Percentiles rank a stretch among this genome's conserved stretches.
Evolutionary conservation across 2,113 vertebrate genomes (phyloP).

Genomic region (Pygathrix nemaeus): DNA sequence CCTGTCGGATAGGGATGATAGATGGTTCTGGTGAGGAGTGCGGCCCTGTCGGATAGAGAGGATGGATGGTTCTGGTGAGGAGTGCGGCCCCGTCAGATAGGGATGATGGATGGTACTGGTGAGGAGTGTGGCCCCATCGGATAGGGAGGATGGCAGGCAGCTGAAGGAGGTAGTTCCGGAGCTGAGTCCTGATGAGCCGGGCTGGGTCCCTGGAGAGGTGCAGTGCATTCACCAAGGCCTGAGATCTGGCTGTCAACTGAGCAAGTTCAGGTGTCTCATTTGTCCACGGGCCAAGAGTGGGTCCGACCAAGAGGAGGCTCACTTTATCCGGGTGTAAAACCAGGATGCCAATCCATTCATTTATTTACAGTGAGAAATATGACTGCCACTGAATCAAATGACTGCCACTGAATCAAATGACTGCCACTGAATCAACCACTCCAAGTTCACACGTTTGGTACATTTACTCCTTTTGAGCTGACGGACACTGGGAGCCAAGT

Average conservation of each 20-base stretch:
- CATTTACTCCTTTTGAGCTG: background rate
- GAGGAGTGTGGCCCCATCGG: accelerated
- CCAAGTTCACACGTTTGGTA: background rate
- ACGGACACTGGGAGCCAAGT: background rate
- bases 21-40: too few relatives aligned
- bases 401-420: background rate
- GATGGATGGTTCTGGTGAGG: too few relatives aligned
- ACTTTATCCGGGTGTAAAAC: background rate
- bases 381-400: background rate
- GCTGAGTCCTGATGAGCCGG: background rate
- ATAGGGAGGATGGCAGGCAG: background rate
- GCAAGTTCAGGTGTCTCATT: background rate
- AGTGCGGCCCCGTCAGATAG: accelerated
- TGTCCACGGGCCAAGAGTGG: too few relatives aligned
- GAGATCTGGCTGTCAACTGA: too few relatives aligned
- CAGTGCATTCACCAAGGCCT: too few relatives aligned
- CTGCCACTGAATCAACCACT: background rate
- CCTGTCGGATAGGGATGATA: accelerated
- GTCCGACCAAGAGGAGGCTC: background rate
- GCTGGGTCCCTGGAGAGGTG: background rate
- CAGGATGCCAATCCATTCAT: background rate
- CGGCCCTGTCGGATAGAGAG: accelerated
- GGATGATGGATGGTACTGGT: too few relatives aligned
- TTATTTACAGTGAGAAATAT: background rate
- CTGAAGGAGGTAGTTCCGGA: too few relatives aligned